These are phyloP conservation scores for Polypedilum pembai DNA, from an alignment of 1,140 invertebrate genomes.

Conservation along the genomic window DNA sequence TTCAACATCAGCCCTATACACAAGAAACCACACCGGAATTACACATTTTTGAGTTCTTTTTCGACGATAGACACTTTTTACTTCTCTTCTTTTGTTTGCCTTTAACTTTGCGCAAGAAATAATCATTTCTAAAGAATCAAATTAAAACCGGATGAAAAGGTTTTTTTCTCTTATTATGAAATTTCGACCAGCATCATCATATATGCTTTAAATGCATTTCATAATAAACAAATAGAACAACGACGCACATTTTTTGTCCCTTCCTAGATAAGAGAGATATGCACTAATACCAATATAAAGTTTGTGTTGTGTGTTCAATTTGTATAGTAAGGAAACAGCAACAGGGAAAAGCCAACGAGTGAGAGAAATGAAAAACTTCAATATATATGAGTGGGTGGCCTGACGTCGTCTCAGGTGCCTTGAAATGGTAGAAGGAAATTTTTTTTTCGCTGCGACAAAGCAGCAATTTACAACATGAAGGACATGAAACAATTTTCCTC, in stretches of 20 bases:
- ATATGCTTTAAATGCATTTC: not conserved
- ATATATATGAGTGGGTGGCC: slow-evolving; percentile 15
- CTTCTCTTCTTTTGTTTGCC: not conserved
- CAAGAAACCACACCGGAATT: slow-evolving; percentile 10
- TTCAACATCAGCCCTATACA: not conserved
- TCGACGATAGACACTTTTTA: not conserved
- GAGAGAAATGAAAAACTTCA: not conserved
- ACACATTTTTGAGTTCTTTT: slow-evolving; percentile 13
- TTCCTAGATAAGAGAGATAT: not conserved
- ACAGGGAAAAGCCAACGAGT: not conserved
- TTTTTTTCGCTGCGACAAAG: not conserved
- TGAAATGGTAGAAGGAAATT: not conserved
- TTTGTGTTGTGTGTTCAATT: not conserved
- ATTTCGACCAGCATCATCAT: not conserved
- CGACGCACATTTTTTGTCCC: slow-evolving; percentile 15
- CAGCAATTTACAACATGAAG: not conserved
- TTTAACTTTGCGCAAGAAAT: too few species aligned
- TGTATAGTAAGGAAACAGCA: not conserved
- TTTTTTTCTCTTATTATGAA: not conserved
- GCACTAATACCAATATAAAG: not conserved
- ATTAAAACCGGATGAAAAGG: not conserved
- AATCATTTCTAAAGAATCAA: not conserved
- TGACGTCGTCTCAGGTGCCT: slow-evolving; percentile 8
- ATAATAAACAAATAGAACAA: not conserved
- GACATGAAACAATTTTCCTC: not conserved